Base-by-base conservation (phyloP, 2,888 invertebrate species). In the Lapara coniferarum region DNA sequence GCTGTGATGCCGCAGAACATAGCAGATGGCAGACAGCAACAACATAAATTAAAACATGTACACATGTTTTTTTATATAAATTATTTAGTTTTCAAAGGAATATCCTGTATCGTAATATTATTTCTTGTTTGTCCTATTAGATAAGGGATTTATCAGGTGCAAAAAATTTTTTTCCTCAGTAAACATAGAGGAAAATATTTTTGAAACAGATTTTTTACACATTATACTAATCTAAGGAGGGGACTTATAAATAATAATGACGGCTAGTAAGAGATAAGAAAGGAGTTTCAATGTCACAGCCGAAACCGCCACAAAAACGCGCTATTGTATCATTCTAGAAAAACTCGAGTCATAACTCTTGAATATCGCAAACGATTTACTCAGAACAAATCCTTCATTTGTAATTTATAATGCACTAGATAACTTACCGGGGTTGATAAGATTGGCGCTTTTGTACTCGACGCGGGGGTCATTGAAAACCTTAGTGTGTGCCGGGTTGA, bases 391-490 rank as follows among this genome's bases (percentile, higher is more conserved):
- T 12, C 49, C 46, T 19, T 19, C 19, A 19, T 63, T 63, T 46
- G 12, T n/a, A 16, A 8, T 63, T 63, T 63, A 63, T 63, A 49
- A 10, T 46, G 13, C 63, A 59, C 1, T 49, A 8, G 63, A 63
- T 49, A 63, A 88, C 93, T 94, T 94, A 98, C 98, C 96, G 92
- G 96, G 91, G 92, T 97, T 97, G 74, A 98, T 98, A 74, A 98
- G 95, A 94, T 98, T 98, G 69, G 98, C 97, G 93, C 98, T 98
- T 89, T 95, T 96, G 88, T 98, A 98, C 87, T 98, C 97, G 12
- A 98, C 96, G 84, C 96, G 94, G 73, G 96, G 95, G 90, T 95
- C 95, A 71, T 96, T 95, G 88, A 98, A 98, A 63, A 95, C 92
- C 79, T 95, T 95, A 76, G 95, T 94, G 83, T 98, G 98, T 72